These are phyloP conservation scores for Syngnathus floridae DNA, from an alignment of 2,113 vertebrate species.

Conservation along the genomic window DNA sequence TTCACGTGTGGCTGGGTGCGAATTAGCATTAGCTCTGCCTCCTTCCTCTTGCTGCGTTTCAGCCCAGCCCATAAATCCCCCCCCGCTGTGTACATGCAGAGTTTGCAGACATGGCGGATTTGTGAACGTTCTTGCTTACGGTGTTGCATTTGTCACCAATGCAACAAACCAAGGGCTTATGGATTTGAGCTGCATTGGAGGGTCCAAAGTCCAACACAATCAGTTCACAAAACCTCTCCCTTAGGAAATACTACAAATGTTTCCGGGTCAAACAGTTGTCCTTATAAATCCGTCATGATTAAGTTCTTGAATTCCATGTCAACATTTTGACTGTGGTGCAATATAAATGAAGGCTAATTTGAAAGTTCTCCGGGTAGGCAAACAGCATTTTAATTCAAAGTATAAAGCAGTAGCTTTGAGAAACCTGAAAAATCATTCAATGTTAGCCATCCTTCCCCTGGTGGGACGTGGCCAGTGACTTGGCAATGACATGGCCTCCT, in stretches of 20 bases:
- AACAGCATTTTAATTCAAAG: neutral
- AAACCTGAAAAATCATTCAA: too few species aligned
- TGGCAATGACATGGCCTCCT: slow-evolving; percentile 50
- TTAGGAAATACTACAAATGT: neutral
- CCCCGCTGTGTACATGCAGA: slow-evolving; percentile 36
- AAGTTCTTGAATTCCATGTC: neutral
- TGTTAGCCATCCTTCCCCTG: slow-evolving; percentile 23
- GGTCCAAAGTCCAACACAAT: neutral
- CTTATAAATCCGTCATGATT: neutral
- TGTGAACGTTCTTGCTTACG: slow-evolving; percentile 34
- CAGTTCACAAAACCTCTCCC: neutral
- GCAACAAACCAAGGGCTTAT: slow-evolving; percentile 25
- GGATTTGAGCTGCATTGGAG: slow-evolving; percentile 24
- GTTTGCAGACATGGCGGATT: slow-evolving; percentile 33
- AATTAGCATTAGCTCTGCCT: slow-evolving; percentile 69
- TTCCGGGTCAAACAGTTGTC: neutral
- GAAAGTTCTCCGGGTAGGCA: neutral
- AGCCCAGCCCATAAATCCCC: slow-evolving; percentile 26
- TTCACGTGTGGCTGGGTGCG: slow-evolving; percentile 74
- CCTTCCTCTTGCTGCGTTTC: slow-evolving; percentile 36
- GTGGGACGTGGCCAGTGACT: slow-evolving; percentile 38
- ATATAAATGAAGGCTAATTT: too few species aligned
- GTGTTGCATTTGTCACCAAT: slow-evolving; percentile 36
- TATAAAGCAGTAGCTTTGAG: neutral
- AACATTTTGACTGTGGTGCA: neutral